Percentiles rank a stretch among this genome's conserved stretches.
Conservation (phyloP, 1,140 invertebrate species). For the Teleogryllus occipitalis region DNA sequence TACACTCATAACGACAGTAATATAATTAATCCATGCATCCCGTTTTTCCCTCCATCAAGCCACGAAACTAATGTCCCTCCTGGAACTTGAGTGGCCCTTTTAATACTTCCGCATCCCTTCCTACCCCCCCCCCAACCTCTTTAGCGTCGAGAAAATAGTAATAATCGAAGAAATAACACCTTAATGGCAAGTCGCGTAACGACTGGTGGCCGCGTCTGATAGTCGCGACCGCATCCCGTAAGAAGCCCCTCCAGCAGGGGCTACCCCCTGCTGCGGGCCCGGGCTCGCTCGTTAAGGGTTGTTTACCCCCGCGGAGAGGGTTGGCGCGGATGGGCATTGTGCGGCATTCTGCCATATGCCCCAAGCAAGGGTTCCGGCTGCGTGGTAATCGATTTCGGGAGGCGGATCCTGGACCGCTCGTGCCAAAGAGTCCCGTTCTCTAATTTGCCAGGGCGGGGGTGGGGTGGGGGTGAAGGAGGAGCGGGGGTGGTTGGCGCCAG, state of each 20-base stretch:
- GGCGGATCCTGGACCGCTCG: no score
- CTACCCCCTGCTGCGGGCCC: no score
- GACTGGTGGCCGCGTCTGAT: background rate
- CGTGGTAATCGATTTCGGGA: background rate
- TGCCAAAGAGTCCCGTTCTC: background rate
- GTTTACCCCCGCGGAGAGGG: background rate
- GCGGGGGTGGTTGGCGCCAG: background rate
- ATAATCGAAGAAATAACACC: slow-evolving; percentile 2
- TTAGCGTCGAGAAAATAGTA: background rate
- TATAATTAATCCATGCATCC: no score
- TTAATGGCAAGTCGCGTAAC: background rate
- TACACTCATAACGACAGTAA: no score
- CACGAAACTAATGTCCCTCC: no score
- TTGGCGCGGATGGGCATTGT: background rate
- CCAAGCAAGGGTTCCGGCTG: background rate
- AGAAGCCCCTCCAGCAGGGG: background rate
- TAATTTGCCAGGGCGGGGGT: background rate
- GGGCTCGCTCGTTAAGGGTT: background rate
- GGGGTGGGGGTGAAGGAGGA: no score
- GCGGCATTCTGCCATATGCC: background rate
- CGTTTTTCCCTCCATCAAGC: no score
- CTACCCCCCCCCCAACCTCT: background rate
- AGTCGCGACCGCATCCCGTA: background rate
- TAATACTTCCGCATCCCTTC: no score
- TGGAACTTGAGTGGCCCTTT: no score